Percentiles rank a stretch among this genome's conserved stretches.
Conservation (phyloP, 1,140 invertebrate genomes). For the Bombus sylvicola region DNA sequence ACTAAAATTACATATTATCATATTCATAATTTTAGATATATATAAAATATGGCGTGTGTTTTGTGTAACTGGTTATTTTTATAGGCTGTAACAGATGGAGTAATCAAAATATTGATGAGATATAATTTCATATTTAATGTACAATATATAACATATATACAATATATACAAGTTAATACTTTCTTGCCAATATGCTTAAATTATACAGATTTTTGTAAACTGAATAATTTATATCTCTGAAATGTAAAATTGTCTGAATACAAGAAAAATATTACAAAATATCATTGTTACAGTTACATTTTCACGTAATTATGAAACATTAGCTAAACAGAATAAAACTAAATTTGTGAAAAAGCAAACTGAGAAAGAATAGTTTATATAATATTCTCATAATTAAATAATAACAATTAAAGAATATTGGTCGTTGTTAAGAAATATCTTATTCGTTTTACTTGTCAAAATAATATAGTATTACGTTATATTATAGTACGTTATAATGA, state of each 20-base stretch:
- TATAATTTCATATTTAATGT: slow-evolving; percentile 20
- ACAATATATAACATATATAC: slow-evolving; percentile 40
- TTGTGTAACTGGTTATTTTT: not conserved
- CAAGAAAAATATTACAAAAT: not conserved
- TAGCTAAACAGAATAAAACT: not conserved
- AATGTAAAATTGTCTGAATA: not conserved
- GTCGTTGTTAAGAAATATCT: not conserved
- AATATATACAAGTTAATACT: slow-evolving; percentile 23
- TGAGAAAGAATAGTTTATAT: not conserved
- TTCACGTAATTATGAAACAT: not conserved
- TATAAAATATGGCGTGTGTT: not conserved
- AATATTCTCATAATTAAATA: not conserved
- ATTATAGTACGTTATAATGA: too few species aligned
- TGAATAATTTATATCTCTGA: not conserved
- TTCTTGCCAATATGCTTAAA: not conserved
- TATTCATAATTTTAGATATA: not conserved
- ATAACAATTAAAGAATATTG: not conserved
- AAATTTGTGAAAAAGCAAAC: not conserved
- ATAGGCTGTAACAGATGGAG: not conserved
- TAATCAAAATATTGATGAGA: not conserved
- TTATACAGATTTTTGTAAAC: not conserved
- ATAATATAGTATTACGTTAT: too few species aligned
- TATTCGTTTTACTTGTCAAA: too few species aligned
- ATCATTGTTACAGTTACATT: not conserved
- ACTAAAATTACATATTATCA: not conserved